These are phyloP conservation scores for Norana najaformis DNA, from an alignment of 2,888 invertebrate species.

Conservation along the genomic window DNA sequence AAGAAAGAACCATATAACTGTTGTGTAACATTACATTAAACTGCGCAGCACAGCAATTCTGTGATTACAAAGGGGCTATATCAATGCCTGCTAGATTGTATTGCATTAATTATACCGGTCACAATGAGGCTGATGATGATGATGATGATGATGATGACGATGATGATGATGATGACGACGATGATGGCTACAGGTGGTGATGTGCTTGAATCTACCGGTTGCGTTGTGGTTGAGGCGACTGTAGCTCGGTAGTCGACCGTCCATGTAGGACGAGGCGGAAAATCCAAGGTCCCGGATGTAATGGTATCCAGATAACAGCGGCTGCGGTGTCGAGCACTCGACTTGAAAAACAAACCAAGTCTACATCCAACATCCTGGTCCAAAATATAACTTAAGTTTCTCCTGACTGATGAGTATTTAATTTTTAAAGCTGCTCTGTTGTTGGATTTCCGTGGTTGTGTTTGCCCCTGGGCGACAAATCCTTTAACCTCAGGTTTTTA, in stretches of 20 bases:
- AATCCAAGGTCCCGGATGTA: conserved; percentile 25
- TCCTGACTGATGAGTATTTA: background rate
- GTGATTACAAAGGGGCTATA: no score
- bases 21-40: no score
- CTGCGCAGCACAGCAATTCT: no score
- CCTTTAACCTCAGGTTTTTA: background rate
- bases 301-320: conserved; percentile 20
- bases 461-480: background rate
- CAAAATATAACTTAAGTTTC: background rate
- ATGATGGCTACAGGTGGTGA: no score
- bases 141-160: no score
- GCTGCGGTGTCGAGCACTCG: background rate
- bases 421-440: background rate
- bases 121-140: no score
- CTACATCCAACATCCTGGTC: background rate
- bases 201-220: background rate
- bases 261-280: background rate
- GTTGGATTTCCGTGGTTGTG: background rate
- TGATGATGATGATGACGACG: no score
- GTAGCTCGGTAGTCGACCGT: background rate
- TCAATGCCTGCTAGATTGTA: no score
- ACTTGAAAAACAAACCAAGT: background rate
- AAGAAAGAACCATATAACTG: no score
- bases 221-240: background rate
- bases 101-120: no score